Base-by-base conservation (phyloP, 1,140 invertebrate species). In the Neelides sp. region DNA sequence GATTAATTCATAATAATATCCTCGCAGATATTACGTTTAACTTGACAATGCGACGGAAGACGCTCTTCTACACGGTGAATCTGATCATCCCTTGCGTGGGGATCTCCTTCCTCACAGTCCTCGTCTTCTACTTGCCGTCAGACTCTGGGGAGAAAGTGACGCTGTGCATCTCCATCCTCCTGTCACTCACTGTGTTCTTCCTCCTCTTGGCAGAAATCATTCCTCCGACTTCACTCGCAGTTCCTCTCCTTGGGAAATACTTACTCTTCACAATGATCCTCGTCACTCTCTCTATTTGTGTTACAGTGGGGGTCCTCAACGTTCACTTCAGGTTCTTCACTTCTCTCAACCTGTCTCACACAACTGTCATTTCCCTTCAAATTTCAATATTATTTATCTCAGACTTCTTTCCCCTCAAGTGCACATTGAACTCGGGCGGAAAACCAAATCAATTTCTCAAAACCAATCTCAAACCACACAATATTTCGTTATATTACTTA, bases 181-280 rank as follows among this genome's bases (percentile, higher is more conserved):
- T 98, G 57, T 97, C 94, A 43, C 72, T 98, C 64, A 97, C 92
- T 66, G 93, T 98, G 70, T 98, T 98, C 75, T 97, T 98, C 76
- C 77, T 98, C 64, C 75, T 98, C 55, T 71, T 98, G 63, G 90
- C 90, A 48, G 90, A 95, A 75, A 93, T 98, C 64, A 97, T 97
- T 66, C 94, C 94, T 12, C 92, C 93, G 13, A 98, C 94, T 17
- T 96, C 90, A 15, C 74, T 97, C 56, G 91, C 93, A 15, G 88
- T 98, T 59, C 93, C 94, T n/a, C 71, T 98, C 44, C 80, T 98
- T 48, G 92, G 93, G 56, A 95, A 95, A 75, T 92, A 92, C 69
- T 73, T 86, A 44, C 73, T 98, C 48, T 98, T 98, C 72, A 98
- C 93, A 22, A 96, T 98, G 91, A 90, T 95, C 57, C 73, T 98